Evolutionary conservation across 2,113 vertebrate species (phyloP), one percentile per base, ranked within the genome.

Genomic region (Eidolon helvum): DNA sequence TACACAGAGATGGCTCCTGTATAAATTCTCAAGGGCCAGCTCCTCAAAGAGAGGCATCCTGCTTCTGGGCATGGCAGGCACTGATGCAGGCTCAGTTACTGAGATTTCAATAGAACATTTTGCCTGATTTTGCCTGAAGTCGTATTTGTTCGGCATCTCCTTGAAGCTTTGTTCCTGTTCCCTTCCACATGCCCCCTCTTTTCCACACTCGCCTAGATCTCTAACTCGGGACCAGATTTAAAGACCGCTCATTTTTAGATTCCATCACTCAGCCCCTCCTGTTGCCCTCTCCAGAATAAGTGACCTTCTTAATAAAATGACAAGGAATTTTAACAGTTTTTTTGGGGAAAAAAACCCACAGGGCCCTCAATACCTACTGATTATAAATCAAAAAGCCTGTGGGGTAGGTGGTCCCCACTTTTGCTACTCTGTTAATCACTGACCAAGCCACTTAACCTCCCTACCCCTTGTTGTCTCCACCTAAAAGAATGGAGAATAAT

Each of bases 281-380:
- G 80, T 78, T 93, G 63, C 63, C 45, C 19, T 30, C 30, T 91
- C 5, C 5, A 61, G 78, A 79, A 45, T 59, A 88, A 94, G 45
- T 50, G 33, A 53, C 79, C 4, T 22, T 94, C 75, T 57, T 79
- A 65, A 24, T 80, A 61, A 55, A 94, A 59, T 48, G 40, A 16
- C 40, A 21, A 86, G 35, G 33, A 55, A 94, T 80, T n/a, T 0
- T 28, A 63, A 80, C 12, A 33, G 12, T 15, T 50, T 21, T 87
- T 91, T 71, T 40, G 57, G 59, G 30, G 33, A 1, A 85, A 35
- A 90, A 66, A 10, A 72, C 86, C 53, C 72, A 7, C 21, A 4
- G 53, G 35, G 77, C 50, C 33, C 57, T 57, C 30, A 30, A 35
- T 72, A 59, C 18, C 38, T 66, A 16, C 84, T 57, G 10, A 53